Evolutionary conservation across 2,888 invertebrate genomes (phyloP).

Genomic region (Malthinus seriepunctatus): DNA sequence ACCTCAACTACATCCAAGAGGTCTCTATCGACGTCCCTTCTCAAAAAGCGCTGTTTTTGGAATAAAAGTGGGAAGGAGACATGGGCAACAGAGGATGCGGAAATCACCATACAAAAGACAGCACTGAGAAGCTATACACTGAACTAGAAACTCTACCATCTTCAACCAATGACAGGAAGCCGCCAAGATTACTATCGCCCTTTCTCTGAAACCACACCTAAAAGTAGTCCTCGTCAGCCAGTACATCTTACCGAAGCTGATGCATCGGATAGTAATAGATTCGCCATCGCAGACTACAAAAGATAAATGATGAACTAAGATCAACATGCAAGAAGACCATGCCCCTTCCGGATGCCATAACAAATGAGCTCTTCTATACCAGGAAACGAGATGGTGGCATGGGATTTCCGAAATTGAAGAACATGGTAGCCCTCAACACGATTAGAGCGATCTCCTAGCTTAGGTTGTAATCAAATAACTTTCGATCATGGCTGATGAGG

Average conservation of each 20-base stretch:
- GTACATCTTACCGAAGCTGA: background rate
- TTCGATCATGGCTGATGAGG: background rate
- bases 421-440: no score
- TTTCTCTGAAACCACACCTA: background rate
- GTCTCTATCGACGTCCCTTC: no score
- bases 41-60: background rate
- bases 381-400: background rate
- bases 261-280: no score
- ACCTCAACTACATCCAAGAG: no score
- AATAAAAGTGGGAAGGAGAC: background rate
- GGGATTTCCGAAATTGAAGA: background rate
- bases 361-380: background rate
- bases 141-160: background rate
- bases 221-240: background rate
- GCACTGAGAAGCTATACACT: background rate
- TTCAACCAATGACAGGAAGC: background rate
- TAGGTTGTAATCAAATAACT: no score
- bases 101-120: background rate
- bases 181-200: background rate
- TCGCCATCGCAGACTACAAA: background rate
- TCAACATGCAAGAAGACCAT: background rate
- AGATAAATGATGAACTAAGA: no score
- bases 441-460: no score
- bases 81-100: background rate
- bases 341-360: background rate